Conservation (phyloP, 2,888 invertebrate genomes). For the Brachyptera risi region DNA sequence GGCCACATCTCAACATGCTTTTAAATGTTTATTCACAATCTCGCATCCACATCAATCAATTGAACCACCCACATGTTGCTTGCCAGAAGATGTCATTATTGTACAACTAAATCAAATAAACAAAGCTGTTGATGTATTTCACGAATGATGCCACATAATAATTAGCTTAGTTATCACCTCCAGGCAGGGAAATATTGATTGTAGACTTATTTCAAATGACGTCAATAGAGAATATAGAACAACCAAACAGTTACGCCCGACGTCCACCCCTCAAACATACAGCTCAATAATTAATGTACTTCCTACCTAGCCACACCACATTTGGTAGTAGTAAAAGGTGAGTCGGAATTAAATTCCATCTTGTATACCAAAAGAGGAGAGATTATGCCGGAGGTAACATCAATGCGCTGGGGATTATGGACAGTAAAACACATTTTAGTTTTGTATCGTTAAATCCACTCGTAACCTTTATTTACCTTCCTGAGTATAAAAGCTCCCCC, state of each 20-base stretch:
- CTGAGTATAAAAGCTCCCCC: too few relatives aligned
- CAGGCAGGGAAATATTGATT: background rate
- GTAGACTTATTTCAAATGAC: background rate
- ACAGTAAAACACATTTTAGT: constrained; percentile 7
- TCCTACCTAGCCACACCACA: background rate
- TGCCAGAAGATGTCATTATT: too few relatives aligned
- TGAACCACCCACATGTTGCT: too few relatives aligned
- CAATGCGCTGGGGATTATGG: background rate
- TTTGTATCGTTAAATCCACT: background rate
- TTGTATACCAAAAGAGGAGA: background rate
- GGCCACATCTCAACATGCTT: too few relatives aligned
- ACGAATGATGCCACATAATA: background rate
- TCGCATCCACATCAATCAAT: too few relatives aligned
- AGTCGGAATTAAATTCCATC: constrained; percentile 5
- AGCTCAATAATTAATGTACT: constrained; percentile 13
- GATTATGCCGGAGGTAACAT: background rate
- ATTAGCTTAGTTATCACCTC: constrained; percentile 13
- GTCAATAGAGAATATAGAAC: background rate
- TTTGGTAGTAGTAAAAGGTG: background rate
- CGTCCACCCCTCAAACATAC: background rate
- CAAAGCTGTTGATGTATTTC: too few relatives aligned
- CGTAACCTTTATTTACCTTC: constrained; percentile 12
- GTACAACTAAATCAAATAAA: too few relatives aligned
- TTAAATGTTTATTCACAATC: too few relatives aligned
- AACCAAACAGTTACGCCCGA: background rate